Evolutionary conservation across 2,888 invertebrate species (phyloP).

Genomic region (Calephelis perditalis): DNA sequence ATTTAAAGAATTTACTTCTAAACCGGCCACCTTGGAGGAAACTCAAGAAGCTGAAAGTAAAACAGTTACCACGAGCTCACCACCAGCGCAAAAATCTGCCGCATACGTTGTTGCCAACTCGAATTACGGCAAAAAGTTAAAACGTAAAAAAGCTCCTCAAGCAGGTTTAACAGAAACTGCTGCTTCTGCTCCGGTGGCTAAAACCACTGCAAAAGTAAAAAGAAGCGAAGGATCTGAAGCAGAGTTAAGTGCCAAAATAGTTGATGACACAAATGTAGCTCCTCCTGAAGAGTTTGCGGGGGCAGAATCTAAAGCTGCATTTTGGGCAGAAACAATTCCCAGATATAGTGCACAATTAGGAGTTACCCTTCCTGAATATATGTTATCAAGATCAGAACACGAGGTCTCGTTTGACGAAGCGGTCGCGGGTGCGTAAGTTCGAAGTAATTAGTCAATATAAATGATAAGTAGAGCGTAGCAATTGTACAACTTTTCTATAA

Average conservation of each 20-base stretch:
- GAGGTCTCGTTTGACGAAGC: constrained; percentile 82
- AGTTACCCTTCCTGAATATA: constrained; percentile 81
- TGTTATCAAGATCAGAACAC: constrained; percentile 82
- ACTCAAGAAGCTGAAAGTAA: constrained; percentile 61
- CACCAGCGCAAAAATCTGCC: constrained; percentile 52
- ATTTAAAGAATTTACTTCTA: constrained; percentile 78
- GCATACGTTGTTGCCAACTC: constrained; percentile 57
- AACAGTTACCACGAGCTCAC: constrained; percentile 57
- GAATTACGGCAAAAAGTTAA: constrained; percentile 59
- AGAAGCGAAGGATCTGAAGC: constrained; percentile 54
- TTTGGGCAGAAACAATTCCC: constrained; percentile 82
- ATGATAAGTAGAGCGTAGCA: constrained; percentile 67
- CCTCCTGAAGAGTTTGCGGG: constrained; percentile 74
- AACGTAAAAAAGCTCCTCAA: constrained; percentile 60
- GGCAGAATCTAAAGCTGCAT: constrained; percentile 78
- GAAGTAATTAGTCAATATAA: constrained; percentile 54
- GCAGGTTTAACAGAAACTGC: constrained; percentile 36
- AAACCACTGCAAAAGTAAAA: constrained; percentile 43
- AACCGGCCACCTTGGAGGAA: constrained; percentile 55
- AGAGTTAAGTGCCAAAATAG: constrained; percentile 48
- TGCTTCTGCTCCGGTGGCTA: constrained; percentile 42
- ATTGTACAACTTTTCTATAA: constrained; percentile 55
- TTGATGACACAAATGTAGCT: constrained; percentile 59
- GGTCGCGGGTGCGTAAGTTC: constrained; percentile 62
- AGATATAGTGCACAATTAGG: constrained; percentile 81